phyloP scores from a whole-genome alignment of 2,113 vertebrate genomes.

The Otus sunia region DNA sequence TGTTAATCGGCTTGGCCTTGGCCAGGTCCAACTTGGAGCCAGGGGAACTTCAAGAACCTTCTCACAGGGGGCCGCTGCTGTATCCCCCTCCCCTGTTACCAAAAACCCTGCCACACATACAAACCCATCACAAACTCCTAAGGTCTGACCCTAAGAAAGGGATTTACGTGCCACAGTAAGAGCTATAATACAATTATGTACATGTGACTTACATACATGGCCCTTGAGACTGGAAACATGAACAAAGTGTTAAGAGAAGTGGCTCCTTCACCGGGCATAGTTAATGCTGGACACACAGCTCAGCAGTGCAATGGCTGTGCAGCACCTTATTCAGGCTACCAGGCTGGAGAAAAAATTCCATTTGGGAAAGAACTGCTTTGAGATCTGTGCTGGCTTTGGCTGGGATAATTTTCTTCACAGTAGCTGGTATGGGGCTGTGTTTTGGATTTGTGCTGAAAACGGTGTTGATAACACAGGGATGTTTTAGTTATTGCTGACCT shows the following conservation, averaged over 20 bases:
- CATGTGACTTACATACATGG: fast-evolving
- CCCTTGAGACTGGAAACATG: neutral
- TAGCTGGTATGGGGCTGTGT: too few relatives aligned
- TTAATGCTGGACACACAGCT: neutral
- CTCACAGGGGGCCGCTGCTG: too few relatives aligned
- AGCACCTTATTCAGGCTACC: neutral
- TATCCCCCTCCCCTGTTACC: too few relatives aligned
- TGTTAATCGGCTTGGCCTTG: too few relatives aligned
- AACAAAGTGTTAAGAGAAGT: neutral
- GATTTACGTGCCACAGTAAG: neutral
- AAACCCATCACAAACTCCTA: neutral
- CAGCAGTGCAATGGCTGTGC: neutral
- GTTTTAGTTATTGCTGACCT: too few relatives aligned
- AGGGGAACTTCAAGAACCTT: too few relatives aligned
- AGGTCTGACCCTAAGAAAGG: neutral
- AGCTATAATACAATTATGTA: neutral
- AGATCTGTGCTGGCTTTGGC: neutral
- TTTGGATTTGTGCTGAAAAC: too few relatives aligned
- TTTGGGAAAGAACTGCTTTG: neutral
- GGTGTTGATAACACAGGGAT: too few relatives aligned
- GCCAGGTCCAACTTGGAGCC: too few relatives aligned
- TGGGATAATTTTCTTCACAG: too few relatives aligned
- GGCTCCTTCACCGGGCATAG: neutral
- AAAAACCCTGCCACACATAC: too few relatives aligned
- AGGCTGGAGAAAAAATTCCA: neutral